phyloP scores from a whole-genome alignment of 2,888 invertebrate species.

The Drosophila atroscutellata region DNA sequence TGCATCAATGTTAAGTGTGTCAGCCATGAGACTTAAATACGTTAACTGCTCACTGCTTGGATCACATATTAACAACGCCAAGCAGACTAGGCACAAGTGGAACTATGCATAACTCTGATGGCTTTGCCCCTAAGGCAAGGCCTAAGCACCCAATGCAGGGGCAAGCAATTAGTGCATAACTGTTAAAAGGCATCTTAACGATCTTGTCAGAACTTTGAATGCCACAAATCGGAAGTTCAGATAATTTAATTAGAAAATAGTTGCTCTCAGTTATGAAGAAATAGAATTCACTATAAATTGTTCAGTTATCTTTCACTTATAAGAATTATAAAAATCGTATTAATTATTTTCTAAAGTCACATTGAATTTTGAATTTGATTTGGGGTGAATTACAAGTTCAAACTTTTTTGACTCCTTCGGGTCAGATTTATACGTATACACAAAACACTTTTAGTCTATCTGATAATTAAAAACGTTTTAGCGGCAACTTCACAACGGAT shows the following conservation, averaged over 20 bases:
- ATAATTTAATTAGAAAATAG: background rate
- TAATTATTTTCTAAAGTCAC: background rate
- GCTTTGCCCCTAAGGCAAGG: conserved; percentile 2
- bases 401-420: background rate
- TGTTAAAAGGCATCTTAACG: conserved; percentile 1
- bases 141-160: background rate
- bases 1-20: conserved; percentile 65
- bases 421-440: background rate
- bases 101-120: background rate
- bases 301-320: background rate
- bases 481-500: conserved; percentile 20
- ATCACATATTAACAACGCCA: conserved; percentile 21
- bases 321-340: background rate
- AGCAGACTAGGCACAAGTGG: conserved; percentile 2
- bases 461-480: conserved; percentile 23
- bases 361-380: background rate
- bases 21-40: conserved; percentile 39
- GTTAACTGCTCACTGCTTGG: conserved; percentile 28
- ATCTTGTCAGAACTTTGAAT: background rate
- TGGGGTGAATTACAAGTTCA: background rate
- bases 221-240: background rate
- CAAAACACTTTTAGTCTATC: background rate
- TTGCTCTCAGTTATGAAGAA: background rate
- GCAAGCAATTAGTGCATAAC: conserved; percentile 6
- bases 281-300: background rate